Evolutionary conservation across 2,797 vertebrate genomes (phyloP).

Genomic region (Molothrus ater): DNA sequence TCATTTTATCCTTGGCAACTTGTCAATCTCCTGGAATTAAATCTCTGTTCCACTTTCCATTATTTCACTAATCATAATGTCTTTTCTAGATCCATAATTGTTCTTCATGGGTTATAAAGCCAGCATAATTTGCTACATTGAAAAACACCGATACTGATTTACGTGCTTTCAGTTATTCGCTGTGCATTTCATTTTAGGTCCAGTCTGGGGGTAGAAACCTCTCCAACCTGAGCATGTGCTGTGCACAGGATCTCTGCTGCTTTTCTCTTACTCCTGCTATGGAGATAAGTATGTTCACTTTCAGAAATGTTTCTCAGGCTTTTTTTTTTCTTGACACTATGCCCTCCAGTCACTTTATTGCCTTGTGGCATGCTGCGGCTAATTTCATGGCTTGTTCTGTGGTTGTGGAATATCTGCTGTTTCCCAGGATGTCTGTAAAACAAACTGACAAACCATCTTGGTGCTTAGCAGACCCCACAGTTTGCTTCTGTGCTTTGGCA

Average conservation of each 20-base stretch:
- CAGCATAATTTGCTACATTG: constrained; percentile 16
- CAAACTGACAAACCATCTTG: not conserved
- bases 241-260: not conserved
- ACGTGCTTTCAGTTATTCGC: not conserved
- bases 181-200: not conserved
- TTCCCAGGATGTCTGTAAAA: not conserved
- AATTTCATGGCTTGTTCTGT: not conserved
- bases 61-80: constrained; percentile 9
- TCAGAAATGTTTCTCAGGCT: not conserved
- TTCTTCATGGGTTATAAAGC: constrained; percentile 62
- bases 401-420: not conserved
- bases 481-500: not conserved
- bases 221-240: not conserved
- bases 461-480: not conserved
- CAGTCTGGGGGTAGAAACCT: not conserved
- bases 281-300: not conserved
- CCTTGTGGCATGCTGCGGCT: not conserved
- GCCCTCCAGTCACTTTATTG: not conserved
- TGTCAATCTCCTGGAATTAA: not conserved
- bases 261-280: not conserved
- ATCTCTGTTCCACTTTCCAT: not conserved
- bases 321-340: not conserved
- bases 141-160: constrained; percentile 40
- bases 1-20: constrained; percentile 24
- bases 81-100: constrained; percentile 49